Percentiles rank a stretch among this genome's conserved stretches.
phyloP scores from a whole-genome alignment of 2,888 invertebrate species.

The Drosophila nigritarsus region DNA sequence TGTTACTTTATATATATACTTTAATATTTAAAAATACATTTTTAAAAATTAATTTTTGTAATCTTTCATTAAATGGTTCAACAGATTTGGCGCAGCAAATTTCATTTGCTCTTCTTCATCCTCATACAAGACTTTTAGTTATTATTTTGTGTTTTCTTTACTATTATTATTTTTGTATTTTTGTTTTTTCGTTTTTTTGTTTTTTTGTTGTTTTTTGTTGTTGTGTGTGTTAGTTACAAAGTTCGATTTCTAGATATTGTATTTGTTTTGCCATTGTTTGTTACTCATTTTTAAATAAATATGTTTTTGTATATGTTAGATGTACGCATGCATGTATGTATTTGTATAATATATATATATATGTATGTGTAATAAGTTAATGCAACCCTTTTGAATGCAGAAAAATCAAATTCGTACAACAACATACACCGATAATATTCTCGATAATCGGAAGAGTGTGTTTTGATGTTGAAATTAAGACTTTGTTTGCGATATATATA shows the following conservation, averaged over 20 bases:
- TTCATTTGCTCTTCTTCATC: conserved; percentile 71
- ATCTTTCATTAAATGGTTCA: conserved; percentile 77
- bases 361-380: conserved; percentile 70
- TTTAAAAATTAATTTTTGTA: conserved; percentile 75
- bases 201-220: conserved; percentile 1
- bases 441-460: conserved; percentile 18
- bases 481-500: conserved; percentile 39
- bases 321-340: conserved; percentile 50
- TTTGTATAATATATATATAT: conserved; percentile 39
- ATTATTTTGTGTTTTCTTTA: conserved; percentile 30
- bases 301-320: conserved; percentile 55
- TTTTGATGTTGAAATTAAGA: conserved; percentile 58
- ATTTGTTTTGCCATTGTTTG: conserved; percentile 19
- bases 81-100: conserved; percentile 82
- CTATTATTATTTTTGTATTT: conserved; percentile 17
- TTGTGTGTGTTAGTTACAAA: conserved; percentile 51
- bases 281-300: conserved; percentile 65
- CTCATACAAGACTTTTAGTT: conserved; percentile 72
- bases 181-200: conserved; percentile 10
- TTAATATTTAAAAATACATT: conserved; percentile 76
- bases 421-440: conserved; percentile 46
- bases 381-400: conserved; percentile 73
- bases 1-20: conserved; percentile 70
- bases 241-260: conserved; percentile 46
- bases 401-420: conserved; percentile 54